These are phyloP conservation scores for Podarcis raffonei DNA, from an alignment of 2,113 vertebrate species.

Conservation along the genomic window DNA sequence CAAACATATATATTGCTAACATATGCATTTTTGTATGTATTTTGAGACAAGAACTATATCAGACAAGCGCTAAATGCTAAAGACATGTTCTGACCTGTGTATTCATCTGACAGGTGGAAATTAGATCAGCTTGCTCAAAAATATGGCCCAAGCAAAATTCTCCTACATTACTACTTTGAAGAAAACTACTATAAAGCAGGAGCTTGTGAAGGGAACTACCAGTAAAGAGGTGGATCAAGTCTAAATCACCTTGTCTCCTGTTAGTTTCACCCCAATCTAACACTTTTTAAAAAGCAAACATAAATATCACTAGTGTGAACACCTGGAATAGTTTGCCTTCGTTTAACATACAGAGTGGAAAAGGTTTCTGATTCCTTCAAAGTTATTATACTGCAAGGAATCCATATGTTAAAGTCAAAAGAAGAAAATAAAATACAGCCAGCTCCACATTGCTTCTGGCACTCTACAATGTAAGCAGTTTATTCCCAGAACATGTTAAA, in stretches of 20 bases:
- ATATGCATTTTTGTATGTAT: too few species aligned
- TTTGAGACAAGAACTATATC: too few species aligned
- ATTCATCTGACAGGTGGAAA: too few species aligned
- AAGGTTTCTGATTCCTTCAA: background rate
- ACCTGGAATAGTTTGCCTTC: conserved; percentile 13
- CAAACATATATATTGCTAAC: too few species aligned
- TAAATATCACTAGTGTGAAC: background rate
- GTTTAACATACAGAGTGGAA: conserved; percentile 19
- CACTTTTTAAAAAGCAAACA: conserved; percentile 30
- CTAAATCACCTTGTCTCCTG: background rate
- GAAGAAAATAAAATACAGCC: background rate
- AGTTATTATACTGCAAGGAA: conserved; percentile 14
- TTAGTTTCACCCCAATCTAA: conserved; percentile 15
- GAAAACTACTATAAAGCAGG: background rate
- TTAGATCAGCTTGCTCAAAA: too few species aligned
- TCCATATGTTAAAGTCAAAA: conserved; percentile 14
- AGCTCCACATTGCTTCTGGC: conserved; percentile 10
- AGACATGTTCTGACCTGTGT: too few species aligned
- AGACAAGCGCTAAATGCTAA: too few species aligned
- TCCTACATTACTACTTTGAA: too few species aligned
- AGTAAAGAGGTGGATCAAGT: background rate
- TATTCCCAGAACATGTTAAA: conserved; percentile 21
- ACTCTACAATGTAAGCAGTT: conserved; percentile 15
- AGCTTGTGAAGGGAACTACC: background rate
- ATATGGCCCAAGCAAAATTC: too few species aligned